Conservation (phyloP, 2,113 vertebrate genomes). For the Odontesthes bonariensis region DNA sequence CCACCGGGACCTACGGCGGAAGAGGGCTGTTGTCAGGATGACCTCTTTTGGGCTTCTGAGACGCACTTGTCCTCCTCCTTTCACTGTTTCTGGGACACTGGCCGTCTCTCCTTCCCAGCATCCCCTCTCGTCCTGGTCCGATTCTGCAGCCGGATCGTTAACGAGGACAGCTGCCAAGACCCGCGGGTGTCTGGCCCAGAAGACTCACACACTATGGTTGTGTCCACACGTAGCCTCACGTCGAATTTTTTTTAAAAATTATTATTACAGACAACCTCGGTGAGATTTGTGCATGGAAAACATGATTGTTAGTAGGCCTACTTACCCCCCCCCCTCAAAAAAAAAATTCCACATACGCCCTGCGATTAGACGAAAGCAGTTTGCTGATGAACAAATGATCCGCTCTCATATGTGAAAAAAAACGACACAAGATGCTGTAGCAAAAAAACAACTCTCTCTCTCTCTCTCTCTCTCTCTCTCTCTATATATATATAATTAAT, state of each 20-base stretch:
- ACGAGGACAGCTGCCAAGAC: constrained; percentile 15
- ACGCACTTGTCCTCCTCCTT: constrained; percentile 40
- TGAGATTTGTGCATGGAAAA: constrained; percentile 14
- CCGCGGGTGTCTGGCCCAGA: neutral
- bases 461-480: too few species aligned
- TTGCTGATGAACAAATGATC: constrained; percentile 35
- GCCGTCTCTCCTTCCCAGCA: constrained; percentile 16
- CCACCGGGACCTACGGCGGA: constrained; percentile 11
- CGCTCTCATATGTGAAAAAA: constrained; percentile 29
- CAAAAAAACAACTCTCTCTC: constrained; percentile 49
- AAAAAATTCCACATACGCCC: neutral
- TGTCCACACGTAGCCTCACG: constrained; percentile 17
- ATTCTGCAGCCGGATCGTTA: constrained; percentile 30
- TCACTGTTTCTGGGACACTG: constrained; percentile 33
- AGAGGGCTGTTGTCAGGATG: constrained; percentile 35
- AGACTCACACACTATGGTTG: constrained; percentile 2
- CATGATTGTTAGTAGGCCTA: neutral
- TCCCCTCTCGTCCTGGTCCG: neutral
- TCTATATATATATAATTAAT: constrained; percentile 55
- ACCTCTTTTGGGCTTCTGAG: constrained; percentile 38
- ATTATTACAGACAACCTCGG: neutral
- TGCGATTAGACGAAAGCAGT: constrained; percentile 22
- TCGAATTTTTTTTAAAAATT: too few species aligned
- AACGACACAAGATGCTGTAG: constrained; percentile 76
- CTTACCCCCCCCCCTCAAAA: too few species aligned